Percentiles rank a stretch among this genome's conserved stretches.
phyloP scores from a whole-genome alignment of 2,113 vertebrate species.

The Corythornis vintsioides region DNA sequence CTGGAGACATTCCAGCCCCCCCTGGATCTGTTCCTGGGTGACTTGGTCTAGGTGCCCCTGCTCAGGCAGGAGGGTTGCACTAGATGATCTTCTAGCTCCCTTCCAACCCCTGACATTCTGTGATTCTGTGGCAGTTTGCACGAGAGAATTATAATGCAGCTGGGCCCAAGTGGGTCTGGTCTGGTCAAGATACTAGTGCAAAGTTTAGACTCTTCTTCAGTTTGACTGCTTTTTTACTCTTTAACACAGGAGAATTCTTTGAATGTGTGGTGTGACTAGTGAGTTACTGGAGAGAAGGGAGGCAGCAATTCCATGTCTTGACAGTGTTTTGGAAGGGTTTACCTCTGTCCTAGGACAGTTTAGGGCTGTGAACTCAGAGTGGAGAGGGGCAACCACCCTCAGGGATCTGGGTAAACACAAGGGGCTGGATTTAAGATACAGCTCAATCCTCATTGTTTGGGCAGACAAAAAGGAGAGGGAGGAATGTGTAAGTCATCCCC shows the following conservation, averaged over 20 bases:
- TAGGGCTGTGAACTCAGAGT: background rate
- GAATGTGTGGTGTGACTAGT: background rate
- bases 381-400: background rate
- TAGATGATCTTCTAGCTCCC: no score
- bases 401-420: fast-evolving
- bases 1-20: no score
- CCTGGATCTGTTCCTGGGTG: no score
- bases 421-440: background rate
- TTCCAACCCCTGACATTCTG: no score
- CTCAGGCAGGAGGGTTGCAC: no score
- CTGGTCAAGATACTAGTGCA: background rate
- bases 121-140: no score
- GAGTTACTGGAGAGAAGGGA: background rate
- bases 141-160: background rate
- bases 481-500: background rate
- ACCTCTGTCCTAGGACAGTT: background rate
- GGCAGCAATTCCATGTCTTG: background rate
- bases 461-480: background rate
- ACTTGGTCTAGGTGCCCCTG: no score
- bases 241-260: background rate
- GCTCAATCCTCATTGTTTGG: background rate
- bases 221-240: background rate
- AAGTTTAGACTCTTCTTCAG: background rate
- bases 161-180: background rate
- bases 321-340: background rate